Evolutionary conservation across 2,113 vertebrate species (phyloP).

Genomic region (Crotalus horridus): DNA sequence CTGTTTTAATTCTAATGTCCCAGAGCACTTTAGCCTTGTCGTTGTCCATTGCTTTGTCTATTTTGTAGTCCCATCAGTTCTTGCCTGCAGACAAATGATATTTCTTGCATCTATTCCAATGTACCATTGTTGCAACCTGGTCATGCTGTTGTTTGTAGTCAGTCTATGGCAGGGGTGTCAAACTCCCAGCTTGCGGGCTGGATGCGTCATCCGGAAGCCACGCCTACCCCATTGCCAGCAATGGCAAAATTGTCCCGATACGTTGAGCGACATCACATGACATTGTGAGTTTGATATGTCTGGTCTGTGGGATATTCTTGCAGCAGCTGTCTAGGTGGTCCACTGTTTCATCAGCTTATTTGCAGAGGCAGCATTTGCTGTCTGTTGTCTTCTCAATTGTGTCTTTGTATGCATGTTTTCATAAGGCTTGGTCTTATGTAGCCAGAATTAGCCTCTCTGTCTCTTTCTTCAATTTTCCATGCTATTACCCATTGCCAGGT

Average conservation of each 20-base stretch:
- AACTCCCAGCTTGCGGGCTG: too few species aligned
- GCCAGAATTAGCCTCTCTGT: background rate
- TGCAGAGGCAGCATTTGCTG: background rate
- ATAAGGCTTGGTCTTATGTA: background rate
- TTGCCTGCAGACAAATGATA: background rate
- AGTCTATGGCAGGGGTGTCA: background rate
- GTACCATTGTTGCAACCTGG: background rate
- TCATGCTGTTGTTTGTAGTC: background rate
- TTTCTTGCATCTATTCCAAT: background rate
- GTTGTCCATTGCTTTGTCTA: background rate
- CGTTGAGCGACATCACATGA: too few species aligned
- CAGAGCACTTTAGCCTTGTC: background rate
- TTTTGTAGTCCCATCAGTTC: background rate
- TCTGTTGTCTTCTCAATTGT: background rate
- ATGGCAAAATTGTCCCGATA: too few species aligned
- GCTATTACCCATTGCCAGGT: background rate
- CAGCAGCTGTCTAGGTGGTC: background rate
- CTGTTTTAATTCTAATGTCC: background rate
- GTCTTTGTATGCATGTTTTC: background rate
- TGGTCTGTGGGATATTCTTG: background rate
- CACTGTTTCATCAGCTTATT: background rate
- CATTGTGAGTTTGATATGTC: too few species aligned
- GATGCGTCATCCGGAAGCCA: too few species aligned
- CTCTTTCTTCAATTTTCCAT: background rate
- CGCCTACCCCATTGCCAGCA: too few species aligned